These are phyloP conservation scores for Osedax fenrisi DNA, from an alignment of 2,888 invertebrate genomes.

Conservation along the genomic window DNA sequence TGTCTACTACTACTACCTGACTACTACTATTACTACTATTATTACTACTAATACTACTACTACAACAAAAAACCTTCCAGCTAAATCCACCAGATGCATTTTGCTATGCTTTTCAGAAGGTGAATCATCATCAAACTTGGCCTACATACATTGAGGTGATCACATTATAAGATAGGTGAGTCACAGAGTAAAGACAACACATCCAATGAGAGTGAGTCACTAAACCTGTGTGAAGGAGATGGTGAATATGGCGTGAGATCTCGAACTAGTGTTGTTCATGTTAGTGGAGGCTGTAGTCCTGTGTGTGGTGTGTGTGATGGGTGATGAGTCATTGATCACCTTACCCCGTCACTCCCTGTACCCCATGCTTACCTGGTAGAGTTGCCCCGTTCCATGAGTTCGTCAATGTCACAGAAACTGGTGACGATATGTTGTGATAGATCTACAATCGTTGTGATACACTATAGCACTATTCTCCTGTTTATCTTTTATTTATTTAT, in stretches of 20 bases:
- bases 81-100: conserved; percentile 52
- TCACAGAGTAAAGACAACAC: no score
- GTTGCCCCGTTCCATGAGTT: conserved; percentile 44
- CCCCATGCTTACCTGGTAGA: conserved; percentile 39
- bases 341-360: no score
- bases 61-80: conserved; percentile 54
- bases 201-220: no score
- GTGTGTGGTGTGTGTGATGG: no score
- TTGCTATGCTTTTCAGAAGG: conserved; percentile 50
- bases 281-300: conserved; percentile 63
- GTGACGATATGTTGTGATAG: conserved; percentile 45
- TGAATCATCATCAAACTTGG: conserved; percentile 45
- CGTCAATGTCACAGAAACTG: conserved; percentile 42
- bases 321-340: no score
- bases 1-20: no score
- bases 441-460: no score
- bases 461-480: no score
- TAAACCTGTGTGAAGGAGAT: conserved; percentile 51
- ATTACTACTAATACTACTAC: no score
- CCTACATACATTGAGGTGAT: no score
- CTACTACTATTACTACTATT: no score
- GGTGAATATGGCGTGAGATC: conserved; percentile 56
- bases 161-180: neutral
- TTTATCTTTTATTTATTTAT: no score
- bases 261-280: conserved; percentile 61